Evolutionary conservation across 1,140 invertebrate species (phyloP).

Genomic region (Lepidurus apus): DNA sequence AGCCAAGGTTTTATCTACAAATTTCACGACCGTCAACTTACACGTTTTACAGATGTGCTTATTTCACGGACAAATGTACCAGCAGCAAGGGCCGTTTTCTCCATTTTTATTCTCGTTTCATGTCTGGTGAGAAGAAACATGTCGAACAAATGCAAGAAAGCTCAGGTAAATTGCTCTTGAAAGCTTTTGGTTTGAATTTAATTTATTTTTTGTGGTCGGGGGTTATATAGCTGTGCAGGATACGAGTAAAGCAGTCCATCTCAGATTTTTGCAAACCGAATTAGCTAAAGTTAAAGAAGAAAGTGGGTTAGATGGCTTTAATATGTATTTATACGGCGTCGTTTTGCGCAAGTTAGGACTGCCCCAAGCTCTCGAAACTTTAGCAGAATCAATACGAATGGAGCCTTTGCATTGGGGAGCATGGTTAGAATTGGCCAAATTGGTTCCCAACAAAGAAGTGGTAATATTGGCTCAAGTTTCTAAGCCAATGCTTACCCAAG

Average conservation of each 20-base stretch:
- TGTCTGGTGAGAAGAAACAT: conserved; percentile 81
- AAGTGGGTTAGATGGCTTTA: conserved; percentile 43
- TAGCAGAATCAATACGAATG: conserved; percentile 68
- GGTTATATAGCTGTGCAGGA: conserved; percentile 58
- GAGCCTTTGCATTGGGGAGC: conserved; percentile 85
- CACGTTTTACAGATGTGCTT: conserved; percentile 58
- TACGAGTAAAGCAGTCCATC: conserved; percentile 39
- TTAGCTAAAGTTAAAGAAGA: conserved; percentile 20
- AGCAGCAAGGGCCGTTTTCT: conserved; percentile 67
- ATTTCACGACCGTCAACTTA: conserved; percentile 24
- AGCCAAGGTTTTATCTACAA: not conserved
- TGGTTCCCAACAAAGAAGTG: conserved; percentile 71
- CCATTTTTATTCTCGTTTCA: conserved; percentile 75
- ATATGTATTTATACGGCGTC: conserved; percentile 83
- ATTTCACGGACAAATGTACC: conserved; percentile 66
- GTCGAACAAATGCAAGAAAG: conserved; percentile 75
- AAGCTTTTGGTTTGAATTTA: conserved; percentile 20
- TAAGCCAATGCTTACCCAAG: not conserved
- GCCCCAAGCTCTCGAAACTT: conserved; percentile 64
- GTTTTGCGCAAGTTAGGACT: conserved; percentile 78
- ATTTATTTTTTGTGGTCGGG: conserved; percentile 32
- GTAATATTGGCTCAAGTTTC: conserved; percentile 40
- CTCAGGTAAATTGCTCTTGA: conserved; percentile 48
- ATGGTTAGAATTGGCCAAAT: conserved; percentile 82
- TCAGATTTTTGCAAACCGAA: not conserved